Percentiles rank a stretch among this genome's conserved stretches.
Conservation (phyloP, 2,113 vertebrate species). For the Sinocyclocheilus rhinocerous region DNA sequence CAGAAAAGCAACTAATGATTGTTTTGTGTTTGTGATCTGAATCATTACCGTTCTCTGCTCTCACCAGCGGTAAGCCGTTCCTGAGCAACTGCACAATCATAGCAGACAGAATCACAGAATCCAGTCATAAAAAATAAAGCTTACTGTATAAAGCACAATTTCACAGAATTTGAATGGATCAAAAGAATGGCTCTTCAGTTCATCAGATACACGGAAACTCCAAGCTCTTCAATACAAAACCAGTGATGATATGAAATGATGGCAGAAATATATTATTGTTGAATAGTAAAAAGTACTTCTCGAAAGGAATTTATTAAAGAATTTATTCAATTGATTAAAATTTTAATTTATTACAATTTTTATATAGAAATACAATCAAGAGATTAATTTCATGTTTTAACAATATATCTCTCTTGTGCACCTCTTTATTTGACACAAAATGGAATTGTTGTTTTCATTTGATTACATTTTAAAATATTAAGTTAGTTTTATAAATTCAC, state of each 20-base stretch:
- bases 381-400: too few relatives aligned
- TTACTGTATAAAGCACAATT: too few relatives aligned
- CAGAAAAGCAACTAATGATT: not conserved
- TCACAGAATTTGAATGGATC: not conserved
- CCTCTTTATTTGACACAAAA: too few relatives aligned
- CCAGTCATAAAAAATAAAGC: not conserved
- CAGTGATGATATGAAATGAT: not conserved
- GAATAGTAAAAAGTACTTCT: not conserved
- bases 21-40: constrained; percentile 8
- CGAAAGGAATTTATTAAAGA: too few relatives aligned
- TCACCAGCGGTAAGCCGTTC: not conserved
- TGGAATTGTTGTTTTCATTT: not conserved
- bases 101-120: not conserved
- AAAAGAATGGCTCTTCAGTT: not conserved
- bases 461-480: not conserved
- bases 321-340: too few relatives aligned
- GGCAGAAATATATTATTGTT: not conserved
- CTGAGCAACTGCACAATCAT: not conserved
- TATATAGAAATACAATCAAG: too few relatives aligned
- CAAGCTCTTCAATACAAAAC: not conserved
- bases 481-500: not conserved
- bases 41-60: not conserved
- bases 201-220: not conserved
- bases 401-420: too few relatives aligned
- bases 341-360: too few relatives aligned